Evolutionary conservation across 2,797 vertebrate genomes (phyloP), one percentile per base, ranked within the genome.

Genomic region (Ptychobarbus kaznakovi): DNA sequence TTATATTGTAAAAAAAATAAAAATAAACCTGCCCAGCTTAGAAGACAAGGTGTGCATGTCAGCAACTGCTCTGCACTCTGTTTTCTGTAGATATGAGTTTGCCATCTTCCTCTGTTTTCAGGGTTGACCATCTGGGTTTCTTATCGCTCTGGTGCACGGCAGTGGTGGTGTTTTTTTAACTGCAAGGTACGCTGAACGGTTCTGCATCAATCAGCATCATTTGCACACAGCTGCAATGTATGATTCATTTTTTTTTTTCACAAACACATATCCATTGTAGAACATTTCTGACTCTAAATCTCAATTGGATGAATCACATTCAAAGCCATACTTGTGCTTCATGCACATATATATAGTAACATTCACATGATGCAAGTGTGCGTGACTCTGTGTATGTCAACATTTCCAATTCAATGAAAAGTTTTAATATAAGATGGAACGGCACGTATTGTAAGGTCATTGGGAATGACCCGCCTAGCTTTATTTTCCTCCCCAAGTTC

Each of bases 401-500:
- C 40, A 65, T 78, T 77, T 70, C 81, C 73, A 51, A 25, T 22
- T 56, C 25, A 61, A 83, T 51, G 40, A 82, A 70, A 75, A 13
- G 6, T 70, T 85, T 35, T 61, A 80, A 46, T 46, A 25, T 38
- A 80, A 80, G 38, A 79, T 73, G 76, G 83, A 85, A 72, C 22
- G 9, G 66, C 22, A 61, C 28, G 46, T 42, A 74, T 58, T 70
- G 20, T 66, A 80, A 56, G 74, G 82, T 66, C 58, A 87, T 75
- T 83, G 25, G 69, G 49, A 87, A 65, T 80, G 76, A 68, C 77
- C 77, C 5, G 22, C 40, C 69, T 35, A 75, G n/a, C 80, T 68
- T 80, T 75, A 75, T 87, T 84, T 87, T 68, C 70, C 77, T 80
- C 72, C 69, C 20, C 16, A 42, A 68, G 68, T 58, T 80, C 82